Evolutionary conservation across 2,888 invertebrate species (phyloP).

Genomic region (Cynaeus angustus): DNA sequence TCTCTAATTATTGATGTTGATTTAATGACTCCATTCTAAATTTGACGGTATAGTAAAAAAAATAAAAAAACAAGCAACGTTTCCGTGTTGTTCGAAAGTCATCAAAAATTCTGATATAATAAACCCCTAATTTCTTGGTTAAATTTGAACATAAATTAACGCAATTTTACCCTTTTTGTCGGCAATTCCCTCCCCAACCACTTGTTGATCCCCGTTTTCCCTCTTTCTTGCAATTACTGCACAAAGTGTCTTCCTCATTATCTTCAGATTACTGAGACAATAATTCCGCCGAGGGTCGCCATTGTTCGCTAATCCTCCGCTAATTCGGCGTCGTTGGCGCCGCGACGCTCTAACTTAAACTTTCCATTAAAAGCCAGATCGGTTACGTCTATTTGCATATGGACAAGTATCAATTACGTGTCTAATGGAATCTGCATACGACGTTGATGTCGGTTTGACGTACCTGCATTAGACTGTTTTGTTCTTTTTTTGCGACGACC

Average conservation of each 20-base stretch:
- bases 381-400: conserved; percentile 46
- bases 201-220: conserved; percentile 59
- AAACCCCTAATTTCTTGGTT: neutral
- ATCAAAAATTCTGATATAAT: neutral
- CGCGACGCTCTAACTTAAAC: conserved; percentile 19
- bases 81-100: too few relatives aligned
- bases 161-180: conserved; percentile 4
- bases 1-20: conserved; percentile 29
- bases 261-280: conserved; percentile 63
- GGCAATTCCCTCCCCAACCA: conserved; percentile 51
- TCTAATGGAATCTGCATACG: conserved; percentile 56
- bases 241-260: conserved; percentile 61
- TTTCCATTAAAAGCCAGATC: conserved; percentile 15
- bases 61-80: too few relatives aligned
- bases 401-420: conserved; percentile 57
- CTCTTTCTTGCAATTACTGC: conserved; percentile 58
- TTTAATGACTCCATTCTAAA: conserved; percentile 23
- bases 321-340: conserved; percentile 53
- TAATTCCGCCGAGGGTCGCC: conserved; percentile 55
- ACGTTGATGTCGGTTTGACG: conserved; percentile 55
- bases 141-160: neutral
- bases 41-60: too few relatives aligned
- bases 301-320: conserved; percentile 57
- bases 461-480: conserved; percentile 51
- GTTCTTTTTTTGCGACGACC: conserved; percentile 50